phyloP scores from a whole-genome alignment of 2,888 invertebrate genomes.

The Yponomeuta malinellus region DNA sequence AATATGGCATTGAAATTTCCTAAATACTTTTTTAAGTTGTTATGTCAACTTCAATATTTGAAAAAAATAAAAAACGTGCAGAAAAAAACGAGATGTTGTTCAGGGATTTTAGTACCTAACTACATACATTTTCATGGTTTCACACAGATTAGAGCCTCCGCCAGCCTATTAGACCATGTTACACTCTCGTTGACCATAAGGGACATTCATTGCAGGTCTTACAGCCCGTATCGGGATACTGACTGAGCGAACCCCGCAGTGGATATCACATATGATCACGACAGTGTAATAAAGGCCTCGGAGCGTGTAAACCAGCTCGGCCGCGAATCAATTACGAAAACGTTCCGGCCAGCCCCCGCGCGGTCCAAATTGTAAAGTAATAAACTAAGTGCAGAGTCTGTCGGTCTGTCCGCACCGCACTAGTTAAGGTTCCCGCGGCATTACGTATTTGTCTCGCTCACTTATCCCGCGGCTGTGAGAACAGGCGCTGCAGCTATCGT shows the following conservation, averaged over 20 bases:
- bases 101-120: too few species aligned
- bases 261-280: too few species aligned
- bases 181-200: too few species aligned
- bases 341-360: not conserved
- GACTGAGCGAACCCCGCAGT: too few species aligned
- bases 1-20: too few species aligned
- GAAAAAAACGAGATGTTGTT: too few species aligned
- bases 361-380: not conserved
- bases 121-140: not conserved
- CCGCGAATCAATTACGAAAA: not conserved
- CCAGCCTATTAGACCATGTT: not conserved
- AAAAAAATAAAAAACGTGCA: too few species aligned
- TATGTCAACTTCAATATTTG: too few species aligned
- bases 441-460: conserved; percentile 66
- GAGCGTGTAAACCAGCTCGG: not conserved
- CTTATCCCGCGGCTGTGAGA: conserved; percentile 32
- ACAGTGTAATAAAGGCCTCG: not conserved
- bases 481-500: conserved; percentile 10
- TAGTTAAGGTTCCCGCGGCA: conserved; percentile 45
- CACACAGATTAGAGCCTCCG: not conserved
- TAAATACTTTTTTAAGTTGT: too few species aligned
- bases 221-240: too few species aligned
- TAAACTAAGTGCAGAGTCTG: not conserved
- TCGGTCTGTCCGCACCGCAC: conserved; percentile 15
- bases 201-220: too few species aligned